Percentiles rank a stretch among this genome's conserved stretches.
These are phyloP conservation scores for Dryobates pubescens DNA, from an alignment of 2,797 vertebrate species.

Conservation along the genomic window DNA sequence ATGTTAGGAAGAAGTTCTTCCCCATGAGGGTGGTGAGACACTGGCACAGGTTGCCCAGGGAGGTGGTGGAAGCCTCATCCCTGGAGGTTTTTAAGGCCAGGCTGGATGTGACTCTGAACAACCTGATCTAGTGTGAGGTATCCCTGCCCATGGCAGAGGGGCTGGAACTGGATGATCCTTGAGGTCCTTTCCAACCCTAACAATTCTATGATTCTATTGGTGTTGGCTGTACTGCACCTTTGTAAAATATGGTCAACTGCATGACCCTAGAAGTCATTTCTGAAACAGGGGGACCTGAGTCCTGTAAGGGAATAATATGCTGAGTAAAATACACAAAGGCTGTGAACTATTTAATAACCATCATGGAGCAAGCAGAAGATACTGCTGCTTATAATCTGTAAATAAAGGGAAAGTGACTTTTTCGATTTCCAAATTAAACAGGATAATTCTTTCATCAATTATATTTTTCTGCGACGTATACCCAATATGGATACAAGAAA, in stretches of 20 bases:
- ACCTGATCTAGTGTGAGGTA: too few species aligned
- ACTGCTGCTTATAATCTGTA: constrained; percentile 53
- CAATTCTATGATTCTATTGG: background rate
- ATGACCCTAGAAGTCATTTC: background rate
- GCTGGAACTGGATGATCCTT: too few species aligned
- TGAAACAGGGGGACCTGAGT: background rate
- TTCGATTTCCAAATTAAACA: constrained; percentile 69
- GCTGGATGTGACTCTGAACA: too few species aligned
- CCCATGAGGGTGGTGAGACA: too few species aligned
- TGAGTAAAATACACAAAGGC: background rate
- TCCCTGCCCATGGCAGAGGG: too few species aligned
- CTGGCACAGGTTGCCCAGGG: too few species aligned
- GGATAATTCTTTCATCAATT: constrained; percentile 66
- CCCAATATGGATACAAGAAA: constrained; percentile 50
- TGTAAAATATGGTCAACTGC: background rate
- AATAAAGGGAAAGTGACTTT: constrained; percentile 66
- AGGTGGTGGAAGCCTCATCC: too few species aligned
- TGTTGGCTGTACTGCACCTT: accelerated
- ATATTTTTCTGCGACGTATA: constrained; percentile 67
- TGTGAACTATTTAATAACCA: background rate
- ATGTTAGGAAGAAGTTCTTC: too few species aligned
- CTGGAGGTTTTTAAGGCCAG: too few species aligned
- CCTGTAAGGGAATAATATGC: background rate
- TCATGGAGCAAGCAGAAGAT: background rate
- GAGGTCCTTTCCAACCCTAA: too few species aligned